phyloP scores from a whole-genome alignment of 1,140 invertebrate species.

The Megalopta genalis region DNA sequence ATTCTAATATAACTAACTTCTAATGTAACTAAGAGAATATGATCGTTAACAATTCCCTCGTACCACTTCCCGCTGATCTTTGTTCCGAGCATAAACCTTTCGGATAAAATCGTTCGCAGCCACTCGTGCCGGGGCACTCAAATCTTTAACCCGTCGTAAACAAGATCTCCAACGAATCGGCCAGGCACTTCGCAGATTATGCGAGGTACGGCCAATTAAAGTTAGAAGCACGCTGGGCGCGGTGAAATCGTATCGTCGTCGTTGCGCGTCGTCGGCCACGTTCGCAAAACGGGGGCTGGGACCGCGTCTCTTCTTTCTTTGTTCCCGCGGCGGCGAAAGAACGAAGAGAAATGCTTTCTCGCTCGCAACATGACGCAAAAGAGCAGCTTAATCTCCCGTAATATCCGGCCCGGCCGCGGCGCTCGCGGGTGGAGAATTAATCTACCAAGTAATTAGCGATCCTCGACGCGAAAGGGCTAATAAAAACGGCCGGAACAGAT shows the following conservation, averaged over 20 bases:
- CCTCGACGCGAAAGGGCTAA: background rate
- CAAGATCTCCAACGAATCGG: background rate
- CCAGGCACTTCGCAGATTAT: background rate
- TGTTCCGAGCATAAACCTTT: no score
- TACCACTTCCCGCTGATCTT: no score
- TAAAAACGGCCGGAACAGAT: slow-evolving; percentile 18
- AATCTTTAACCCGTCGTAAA: background rate
- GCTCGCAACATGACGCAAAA: slow-evolving; percentile 37
- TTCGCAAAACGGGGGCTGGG: slow-evolving; percentile 48
- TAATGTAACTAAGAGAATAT: no score
- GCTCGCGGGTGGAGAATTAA: slow-evolving; percentile 10
- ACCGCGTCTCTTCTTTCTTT: slow-evolving; percentile 2
- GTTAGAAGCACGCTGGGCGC: background rate
- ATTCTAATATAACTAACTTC: no score
- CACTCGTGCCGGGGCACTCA: no score
- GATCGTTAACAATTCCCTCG: no score
- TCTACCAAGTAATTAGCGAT: slow-evolving; percentile 39
- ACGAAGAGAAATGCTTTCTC: slow-evolving; percentile 48
- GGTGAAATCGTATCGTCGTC: slow-evolving; percentile 34
- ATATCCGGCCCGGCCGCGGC: slow-evolving; percentile 8
- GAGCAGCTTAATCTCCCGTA: slow-evolving; percentile 49
- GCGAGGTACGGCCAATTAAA: slow-evolving; percentile 13
- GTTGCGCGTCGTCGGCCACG: slow-evolving; percentile 20
- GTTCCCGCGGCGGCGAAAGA: background rate
- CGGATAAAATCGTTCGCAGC: no score